Conservation (phyloP, 23 tunicate species). For the Styela plicata region DNA sequence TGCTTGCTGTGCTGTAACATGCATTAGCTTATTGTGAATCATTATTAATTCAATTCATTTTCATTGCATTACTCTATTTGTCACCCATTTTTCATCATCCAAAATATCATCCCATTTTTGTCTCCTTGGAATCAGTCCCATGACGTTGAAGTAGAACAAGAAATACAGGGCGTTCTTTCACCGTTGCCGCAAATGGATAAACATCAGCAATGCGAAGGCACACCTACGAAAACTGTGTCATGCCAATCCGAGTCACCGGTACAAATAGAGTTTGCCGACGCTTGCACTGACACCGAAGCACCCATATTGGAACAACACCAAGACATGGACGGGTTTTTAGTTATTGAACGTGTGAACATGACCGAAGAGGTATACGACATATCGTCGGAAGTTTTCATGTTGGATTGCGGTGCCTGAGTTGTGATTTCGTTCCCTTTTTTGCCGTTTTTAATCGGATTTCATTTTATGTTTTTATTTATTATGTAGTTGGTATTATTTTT, state of each 20-base stretch:
- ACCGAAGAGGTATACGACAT: constrained; percentile 36
- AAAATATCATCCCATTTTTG: too few species aligned
- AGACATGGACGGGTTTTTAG: constrained; percentile 57
- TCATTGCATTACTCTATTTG: too few species aligned
- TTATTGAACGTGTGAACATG: constrained; percentile 43
- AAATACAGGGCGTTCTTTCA: background rate
- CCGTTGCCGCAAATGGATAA: background rate
- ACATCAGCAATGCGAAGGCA: constrained; percentile 46
- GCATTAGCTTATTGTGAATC: too few species aligned
- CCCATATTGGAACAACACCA: constrained; percentile 23
- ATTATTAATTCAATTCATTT: too few species aligned
- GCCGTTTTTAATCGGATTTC: background rate
- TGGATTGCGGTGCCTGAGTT: constrained; percentile 8
- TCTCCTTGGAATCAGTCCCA: background rate
- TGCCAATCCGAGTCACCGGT: constrained; percentile 50
- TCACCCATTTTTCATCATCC: too few species aligned
- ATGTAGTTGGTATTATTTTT: too few species aligned
- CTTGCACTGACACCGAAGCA: constrained; percentile 28
- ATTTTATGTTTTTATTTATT: too few species aligned
- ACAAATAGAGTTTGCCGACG: constrained; percentile 34
- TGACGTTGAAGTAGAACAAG: background rate
- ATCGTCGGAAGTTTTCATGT: background rate
- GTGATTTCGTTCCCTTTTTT: background rate
- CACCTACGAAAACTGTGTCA: constrained; percentile 43
- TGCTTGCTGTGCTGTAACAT: too few species aligned